Percentiles rank a stretch among this genome's conserved stretches.
Evolutionary conservation across 2,888 invertebrate species (phyloP).

Genomic region (Lasioglossum pauxillum): DNA sequence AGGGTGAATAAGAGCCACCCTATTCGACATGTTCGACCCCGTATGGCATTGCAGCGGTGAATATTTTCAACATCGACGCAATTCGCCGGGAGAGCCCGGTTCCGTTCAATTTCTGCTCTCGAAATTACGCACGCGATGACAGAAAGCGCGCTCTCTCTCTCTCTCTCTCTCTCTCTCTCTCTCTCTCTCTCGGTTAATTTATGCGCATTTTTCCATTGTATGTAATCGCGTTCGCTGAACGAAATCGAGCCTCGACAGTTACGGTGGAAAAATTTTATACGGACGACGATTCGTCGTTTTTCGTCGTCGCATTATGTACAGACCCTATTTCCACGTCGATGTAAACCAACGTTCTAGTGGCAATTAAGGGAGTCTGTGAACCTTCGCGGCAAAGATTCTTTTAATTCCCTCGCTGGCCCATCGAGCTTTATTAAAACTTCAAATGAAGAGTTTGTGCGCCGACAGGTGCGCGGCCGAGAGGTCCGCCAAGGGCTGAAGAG

Average conservation of each 20-base stretch:
- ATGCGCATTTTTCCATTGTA: not conserved
- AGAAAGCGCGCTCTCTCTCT: too few species aligned
- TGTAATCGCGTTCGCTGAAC: not conserved
- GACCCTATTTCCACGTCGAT: not conserved
- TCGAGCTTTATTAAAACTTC: constrained; percentile 37
- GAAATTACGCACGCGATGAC: not conserved
- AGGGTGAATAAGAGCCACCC: too few species aligned
- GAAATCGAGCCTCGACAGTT: not conserved
- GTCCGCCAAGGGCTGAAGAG: not conserved
- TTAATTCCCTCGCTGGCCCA: constrained; percentile 13
- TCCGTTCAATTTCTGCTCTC: not conserved
- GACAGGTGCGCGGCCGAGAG: not conserved
- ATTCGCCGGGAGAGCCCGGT: not conserved
- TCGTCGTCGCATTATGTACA: not conserved
- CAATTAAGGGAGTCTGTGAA: constrained; percentile 14
- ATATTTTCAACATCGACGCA: not conserved
- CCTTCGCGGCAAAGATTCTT: not conserved
- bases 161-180: too few species aligned
- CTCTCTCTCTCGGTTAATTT: not conserved
- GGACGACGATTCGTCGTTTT: not conserved
- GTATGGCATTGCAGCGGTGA: not conserved
- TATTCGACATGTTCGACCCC: not conserved
- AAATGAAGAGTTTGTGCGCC: constrained; percentile 8
- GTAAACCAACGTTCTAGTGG: not conserved
- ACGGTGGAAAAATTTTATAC: not conserved